Evolutionary conservation across 2,113 vertebrate species (phyloP), one percentile per base, ranked within the genome.

Genomic region (Capra hircus): DNA sequence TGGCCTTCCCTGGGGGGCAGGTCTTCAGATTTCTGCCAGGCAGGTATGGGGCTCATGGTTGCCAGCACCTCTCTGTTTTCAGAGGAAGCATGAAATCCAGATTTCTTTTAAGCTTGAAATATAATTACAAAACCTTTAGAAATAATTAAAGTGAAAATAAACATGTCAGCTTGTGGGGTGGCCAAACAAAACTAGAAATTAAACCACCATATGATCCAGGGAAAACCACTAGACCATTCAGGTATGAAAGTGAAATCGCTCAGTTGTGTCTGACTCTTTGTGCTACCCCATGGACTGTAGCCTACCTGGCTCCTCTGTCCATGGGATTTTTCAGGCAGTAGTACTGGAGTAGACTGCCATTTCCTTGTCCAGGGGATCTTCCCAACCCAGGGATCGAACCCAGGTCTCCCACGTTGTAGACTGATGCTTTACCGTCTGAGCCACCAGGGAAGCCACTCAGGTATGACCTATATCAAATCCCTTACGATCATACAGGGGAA

Each of bases 101-200:
- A 64, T 55, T 91, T 84, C 28, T 94, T 77, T 78, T 67, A 25
- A 84, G 71, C 84, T 25, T 28, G 36, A 62, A 64, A 36, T 95
- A 21, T 36, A 71, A 67, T 60, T 97, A 74, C 10, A 85, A 90
- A 94, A 88, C 74, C 25, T 94, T 94, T 95, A 71, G 74, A 94
- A 93, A 88, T 84, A 94, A 91, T 64, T 88, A 91, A 77, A 86
- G 85, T 91, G 43, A 96, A 94, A 88, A 77, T 57, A 77, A 71
- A 88, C 0, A 0, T 23, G n/a, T 88, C 48, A 94, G 48, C 15
- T 43, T 6, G 11, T 9, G 9, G 28, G 28, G 23, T 62, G 45
- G 36, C 33, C 89, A 93, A 90, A 77, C 50, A 52, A 81, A 94
- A 84, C 25, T 74, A 74, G 19, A 36, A 40, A 40, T 74, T 74